Conservation (phyloP, 2,888 invertebrate genomes). For the Ischnus inquisitorius region DNA sequence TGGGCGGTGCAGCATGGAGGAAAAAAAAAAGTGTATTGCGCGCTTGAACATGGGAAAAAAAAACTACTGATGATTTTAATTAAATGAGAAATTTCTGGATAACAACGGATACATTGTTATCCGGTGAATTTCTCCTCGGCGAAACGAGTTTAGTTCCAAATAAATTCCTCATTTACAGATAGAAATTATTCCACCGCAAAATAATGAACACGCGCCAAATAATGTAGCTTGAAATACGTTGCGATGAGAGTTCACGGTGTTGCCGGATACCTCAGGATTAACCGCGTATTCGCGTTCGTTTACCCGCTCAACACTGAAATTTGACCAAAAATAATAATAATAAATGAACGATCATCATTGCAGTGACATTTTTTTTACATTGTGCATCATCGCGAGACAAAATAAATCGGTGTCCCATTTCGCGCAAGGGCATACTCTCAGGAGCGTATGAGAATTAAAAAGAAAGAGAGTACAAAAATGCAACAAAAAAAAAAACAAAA, state of each 20-base stretch:
- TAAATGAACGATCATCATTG: background rate
- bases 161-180: background rate
- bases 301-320: background rate
- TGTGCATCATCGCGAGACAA: background rate
- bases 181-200: background rate
- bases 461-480: conserved; percentile 33
- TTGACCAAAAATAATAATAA: background rate
- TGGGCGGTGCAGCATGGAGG: background rate
- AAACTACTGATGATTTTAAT: background rate
- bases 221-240: too few species aligned
- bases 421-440: conserved; percentile 3
- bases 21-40: background rate
- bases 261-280: background rate
- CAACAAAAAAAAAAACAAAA: conserved; percentile 22
- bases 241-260: background rate
- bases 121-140: background rate
- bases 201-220: too few species aligned
- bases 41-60: background rate
- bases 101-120: background rate
- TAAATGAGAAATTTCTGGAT: background rate
- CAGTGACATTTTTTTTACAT: background rate
- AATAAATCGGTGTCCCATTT: conserved; percentile 44
- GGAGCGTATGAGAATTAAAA: background rate
- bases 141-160: too few species aligned
- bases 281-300: background rate